phyloP scores from a whole-genome alignment of 2,888 invertebrate species.

The Caprella mutica region DNA sequence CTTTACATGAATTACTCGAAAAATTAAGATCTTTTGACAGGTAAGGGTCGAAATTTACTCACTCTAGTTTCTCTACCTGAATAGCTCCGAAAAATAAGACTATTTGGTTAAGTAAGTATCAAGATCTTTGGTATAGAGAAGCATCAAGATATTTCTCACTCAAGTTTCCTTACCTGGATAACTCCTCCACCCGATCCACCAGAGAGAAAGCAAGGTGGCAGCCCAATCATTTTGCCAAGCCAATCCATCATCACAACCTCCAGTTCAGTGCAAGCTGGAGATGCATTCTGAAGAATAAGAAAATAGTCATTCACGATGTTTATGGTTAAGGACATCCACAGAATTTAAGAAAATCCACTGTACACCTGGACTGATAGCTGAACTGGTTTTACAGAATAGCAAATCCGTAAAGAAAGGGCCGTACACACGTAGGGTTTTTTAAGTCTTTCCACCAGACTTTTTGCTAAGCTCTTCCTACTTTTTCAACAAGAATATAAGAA shows the following conservation, averaged over 20 bases:
- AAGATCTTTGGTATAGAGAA: neutral
- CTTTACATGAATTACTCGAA: too few species aligned
- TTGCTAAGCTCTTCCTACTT: too few species aligned
- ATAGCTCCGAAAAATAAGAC: neutral
- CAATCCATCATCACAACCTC: slow-evolving; percentile 93
- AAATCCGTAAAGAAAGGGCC: too few species aligned
- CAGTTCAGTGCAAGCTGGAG: slow-evolving; percentile 85
- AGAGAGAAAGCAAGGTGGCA: slow-evolving; percentile 74
- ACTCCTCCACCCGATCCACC: slow-evolving; percentile 76
- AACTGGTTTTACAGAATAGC: too few species aligned
- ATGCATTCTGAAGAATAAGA: slow-evolving; percentile 22
- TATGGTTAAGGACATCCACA: slow-evolving; percentile 68
- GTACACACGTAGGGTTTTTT: too few species aligned
- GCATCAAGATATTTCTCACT: neutral
- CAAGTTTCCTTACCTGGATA: slow-evolving; percentile 53
- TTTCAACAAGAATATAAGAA: too few species aligned
- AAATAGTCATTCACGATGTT: slow-evolving; percentile 57
- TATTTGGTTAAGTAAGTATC: neutral
- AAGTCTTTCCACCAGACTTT: too few species aligned
- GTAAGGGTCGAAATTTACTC: too few species aligned
- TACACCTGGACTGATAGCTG: too few species aligned
- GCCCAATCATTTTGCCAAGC: slow-evolving; percentile 81
- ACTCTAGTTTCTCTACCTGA: too few species aligned
- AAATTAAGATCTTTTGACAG: too few species aligned
- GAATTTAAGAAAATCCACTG: slow-evolving; percentile 65